Evolutionary conservation across 2,113 vertebrate species (phyloP), one percentile per base, ranked within the genome.

Genomic region (Xyrauchen texanus): DNA sequence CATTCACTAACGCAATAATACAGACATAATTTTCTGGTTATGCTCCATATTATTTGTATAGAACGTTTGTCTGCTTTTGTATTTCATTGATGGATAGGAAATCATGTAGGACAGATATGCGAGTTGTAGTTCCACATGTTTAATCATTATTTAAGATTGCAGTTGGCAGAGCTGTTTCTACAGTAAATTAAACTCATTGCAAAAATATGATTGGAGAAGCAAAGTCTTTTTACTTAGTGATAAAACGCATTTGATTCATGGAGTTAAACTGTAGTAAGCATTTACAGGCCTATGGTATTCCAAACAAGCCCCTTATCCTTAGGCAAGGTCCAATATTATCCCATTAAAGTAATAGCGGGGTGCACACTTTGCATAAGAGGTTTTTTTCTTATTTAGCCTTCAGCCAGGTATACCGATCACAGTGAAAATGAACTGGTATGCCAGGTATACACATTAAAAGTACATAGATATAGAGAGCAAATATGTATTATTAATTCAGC

Each of bases 301-400:
- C 46, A 62, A 42, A 75, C 46, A 75, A 63, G 11, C 61, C 15
- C 15, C 42, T 21, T 53, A 62, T 45, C 68, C 78, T 65, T 44
- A 53, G 52, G 77, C 68, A 53, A 79, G 62, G 69, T 79, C 69
- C 60, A 63, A 51, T 8, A 8, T 60, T 52, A 42, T 60, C 63
- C 72, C 68, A 79, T 72, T 79, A 72, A 72, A 65, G 60, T 21
- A 45, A 79, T 51, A 63, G 68, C 72, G 55, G 60, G 16, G 49
- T 21, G 21, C 21, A 47, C 58, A 53, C 58, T 69, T 61, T 51
- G 61, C 58, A 53, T 51, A 63, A 55, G 16, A 71, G 21, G 15
- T 62, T 75, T 63, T 42, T 47, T 8, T 15, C 44, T 46, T 5
- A 58, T 58, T 58, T 51, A 74, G n/a, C 44, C 9, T 53, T 49